Base-by-base conservation (phyloP, 2,888 invertebrate species). In the Tiphia femorata region DNA sequence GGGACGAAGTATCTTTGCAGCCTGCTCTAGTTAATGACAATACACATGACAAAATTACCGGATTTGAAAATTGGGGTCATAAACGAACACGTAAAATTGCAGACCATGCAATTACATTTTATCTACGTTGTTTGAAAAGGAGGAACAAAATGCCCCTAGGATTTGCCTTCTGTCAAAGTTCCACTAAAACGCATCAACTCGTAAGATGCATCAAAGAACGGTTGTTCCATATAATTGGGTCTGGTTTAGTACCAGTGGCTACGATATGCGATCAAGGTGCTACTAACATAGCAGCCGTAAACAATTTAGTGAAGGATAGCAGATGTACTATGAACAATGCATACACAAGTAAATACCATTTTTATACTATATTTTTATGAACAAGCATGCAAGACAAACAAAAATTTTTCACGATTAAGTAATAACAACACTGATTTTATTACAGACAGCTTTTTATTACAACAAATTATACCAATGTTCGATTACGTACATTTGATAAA, bases 401-500 rank as follows among this genome's bases (percentile, higher is more conserved):
- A n/a, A n/a, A n/a, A n/a, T n/a, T n/a, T n/a, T n/a, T n/a, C n/a
- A n/a, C n/a, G n/a, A n/a, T n/a, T 41, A 41, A 12, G 20, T 19
- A 40, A 19, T 21, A 23, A 8, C 14, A 21, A 7, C 19, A 3
- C 19, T 33, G 3, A 7, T 46, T 33, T 20, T 6, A 47, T 30
- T 23, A 47, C 19, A 47, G 12, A 47, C 25, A 1, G 30, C 35
- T n/a, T 1, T 47, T 5, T 5, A 38, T 4, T 7, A 7, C 21
- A 25, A 7, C n/a, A 38, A 38, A 27, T 48, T 25, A 17, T 48
- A 2, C 25, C 38, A 0, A n/a, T 38, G 3, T 48, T 37, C 20
- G 48, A 48, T 25, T 48, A 38, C 12, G 48, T 48, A 19, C 38
- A 48, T 17, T 17, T 48, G 6, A 35, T 25, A 16, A 48, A 48